phyloP scores from a whole-genome alignment of 2,888 invertebrate species.

The Leptura quadrifasciata region DNA sequence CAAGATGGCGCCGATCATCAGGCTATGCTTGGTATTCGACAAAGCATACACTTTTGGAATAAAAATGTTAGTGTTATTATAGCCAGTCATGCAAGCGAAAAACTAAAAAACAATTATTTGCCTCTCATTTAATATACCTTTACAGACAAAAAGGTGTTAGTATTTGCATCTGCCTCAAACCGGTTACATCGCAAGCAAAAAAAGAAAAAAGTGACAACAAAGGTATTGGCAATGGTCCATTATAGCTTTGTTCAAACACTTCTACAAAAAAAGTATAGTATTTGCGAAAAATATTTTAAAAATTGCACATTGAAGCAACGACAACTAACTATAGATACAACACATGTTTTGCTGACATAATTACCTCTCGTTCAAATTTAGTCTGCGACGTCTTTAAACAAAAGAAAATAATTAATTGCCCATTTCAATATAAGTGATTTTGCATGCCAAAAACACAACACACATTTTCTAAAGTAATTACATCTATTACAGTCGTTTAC shows the following conservation, averaged over 20 bases:
- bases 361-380: slow-evolving; percentile 28
- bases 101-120: not conserved
- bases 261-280: not conserved
- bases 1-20: no score
- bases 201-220: not conserved
- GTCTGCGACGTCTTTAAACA: slow-evolving; percentile 30
- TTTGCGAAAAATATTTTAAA: not conserved
- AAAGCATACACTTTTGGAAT: no score
- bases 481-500: not conserved
- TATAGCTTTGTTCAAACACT: no score
- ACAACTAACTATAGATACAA: not conserved
- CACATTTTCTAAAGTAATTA: not conserved
- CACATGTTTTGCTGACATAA: not conserved
- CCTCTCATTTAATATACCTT: not conserved
- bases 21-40: no score
- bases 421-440: not conserved
- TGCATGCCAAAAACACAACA: not conserved
- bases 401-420: slow-evolving; percentile 18
- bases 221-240: no score
- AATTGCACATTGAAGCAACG: not conserved
- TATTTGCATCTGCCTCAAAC: not conserved
- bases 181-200: not conserved
- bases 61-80: no score
- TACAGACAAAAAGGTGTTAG: not conserved
- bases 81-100: not conserved